Base-by-base conservation (phyloP, 2,113 vertebrate genomes). In the Zootoca vivipara region DNA sequence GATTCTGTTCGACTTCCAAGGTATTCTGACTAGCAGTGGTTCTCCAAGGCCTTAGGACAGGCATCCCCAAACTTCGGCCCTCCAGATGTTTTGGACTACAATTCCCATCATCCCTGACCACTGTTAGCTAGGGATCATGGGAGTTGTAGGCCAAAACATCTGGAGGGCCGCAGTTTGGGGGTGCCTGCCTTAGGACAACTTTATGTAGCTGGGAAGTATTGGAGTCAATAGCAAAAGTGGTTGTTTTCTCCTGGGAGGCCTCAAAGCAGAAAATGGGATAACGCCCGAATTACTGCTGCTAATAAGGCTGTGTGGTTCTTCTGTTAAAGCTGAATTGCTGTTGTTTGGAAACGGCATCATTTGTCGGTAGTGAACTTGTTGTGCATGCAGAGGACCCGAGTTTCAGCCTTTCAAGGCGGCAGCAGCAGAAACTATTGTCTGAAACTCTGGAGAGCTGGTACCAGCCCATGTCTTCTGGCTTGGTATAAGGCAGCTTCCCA, bases 281-380 rank as follows among this genome's bases (percentile, higher is more conserved):
- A 38, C 70, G 62, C 8, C 0, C 0, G 5, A 20, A 42, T 62
- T 46, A 69, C 79, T 92, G 72, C 80, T 78, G 78, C 52, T 46
- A 84, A 0, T 30, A 52, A 42, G 33, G 33, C 16, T 3, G 4
- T 38, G n/a, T 89, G 40, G 42, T 9, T 10, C 1, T 0, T 7
- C 58, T 40, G 42, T 52, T 33, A 16, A 74, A 46, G 35, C 82
- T 85, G 84, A 74, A 64, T 85, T 87, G 88, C 79, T 90, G 84
- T 18, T 40, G n/a, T 40, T 73, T 16, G n/a, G 58, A 62, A 62
- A 62, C 4, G 58, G 18, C 58, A 20, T 62, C 58, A 4, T 20
- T 62, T 1, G 5, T 18, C 1, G 1, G 58, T 62, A 62, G 58
- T 62, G 18, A 62, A 62, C 3, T 1, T 20, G 18, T 62, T 62